Evolutionary conservation across 2,888 invertebrate genomes (phyloP).

Genomic region (Cataglyphis rosenhaueri): DNA sequence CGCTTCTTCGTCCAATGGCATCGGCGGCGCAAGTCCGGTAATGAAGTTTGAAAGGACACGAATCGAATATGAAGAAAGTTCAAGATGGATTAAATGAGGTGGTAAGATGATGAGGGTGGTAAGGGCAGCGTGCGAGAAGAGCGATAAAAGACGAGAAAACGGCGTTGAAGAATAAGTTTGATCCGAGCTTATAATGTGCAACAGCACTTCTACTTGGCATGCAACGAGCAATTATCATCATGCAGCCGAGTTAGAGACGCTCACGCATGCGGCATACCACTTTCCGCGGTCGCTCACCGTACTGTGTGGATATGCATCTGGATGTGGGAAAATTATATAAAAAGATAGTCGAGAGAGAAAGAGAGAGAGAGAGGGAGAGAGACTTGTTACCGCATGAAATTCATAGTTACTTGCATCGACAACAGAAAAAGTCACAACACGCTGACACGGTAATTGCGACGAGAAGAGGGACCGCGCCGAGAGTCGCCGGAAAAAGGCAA

Average conservation of each 20-base stretch:
- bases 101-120: too few relatives aligned
- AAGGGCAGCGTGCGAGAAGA: background rate
- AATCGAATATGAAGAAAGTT: slow-evolving; percentile 58
- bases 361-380: slow-evolving; percentile 29
- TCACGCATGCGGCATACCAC: slow-evolving; percentile 55
- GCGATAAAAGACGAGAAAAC: slow-evolving; percentile 3
- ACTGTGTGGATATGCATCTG: slow-evolving; percentile 45
- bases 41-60: slow-evolving; percentile 48
- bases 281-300: slow-evolving; percentile 57
- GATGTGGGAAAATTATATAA: slow-evolving; percentile 45
- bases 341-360: slow-evolving; percentile 19
- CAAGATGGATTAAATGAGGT: slow-evolving; percentile 42
- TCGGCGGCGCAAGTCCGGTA: slow-evolving; percentile 28
- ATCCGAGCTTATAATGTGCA: slow-evolving; percentile 70
- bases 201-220: slow-evolving; percentile 72
- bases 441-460: slow-evolving; percentile 65
- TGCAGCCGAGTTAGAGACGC: slow-evolving; percentile 61
- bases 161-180: slow-evolving; percentile 44
- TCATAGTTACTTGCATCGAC: slow-evolving; percentile 52
- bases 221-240: slow-evolving; percentile 75
- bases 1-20: slow-evolving; percentile 56
- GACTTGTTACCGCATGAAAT: slow-evolving; percentile 59
- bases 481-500: slow-evolving; percentile 62
- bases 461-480: slow-evolving; percentile 39
- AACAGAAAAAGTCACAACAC: slow-evolving; percentile 56